A percentile compares a stretch with the other conserved stretches of the same genome.
Evolutionary conservation across 1,140 invertebrate genomes (phyloP).

Genomic region (Conus betulinus): DNA sequence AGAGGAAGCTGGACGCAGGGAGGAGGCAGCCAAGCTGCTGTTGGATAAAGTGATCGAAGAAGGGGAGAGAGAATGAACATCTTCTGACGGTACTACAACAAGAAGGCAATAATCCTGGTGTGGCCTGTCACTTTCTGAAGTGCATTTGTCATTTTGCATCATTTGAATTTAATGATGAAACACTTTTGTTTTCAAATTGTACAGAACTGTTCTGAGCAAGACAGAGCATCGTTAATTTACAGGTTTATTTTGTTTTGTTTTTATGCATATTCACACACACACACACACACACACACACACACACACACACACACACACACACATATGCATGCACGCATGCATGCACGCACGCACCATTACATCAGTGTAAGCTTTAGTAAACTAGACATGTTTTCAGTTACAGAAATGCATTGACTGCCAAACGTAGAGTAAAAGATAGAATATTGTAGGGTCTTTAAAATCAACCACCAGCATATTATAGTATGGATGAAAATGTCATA

Average conservation of each 20-base stretch:
- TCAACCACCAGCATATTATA: too few species aligned
- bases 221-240: neutral
- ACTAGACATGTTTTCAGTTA: neutral
- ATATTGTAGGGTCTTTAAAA: too few species aligned
- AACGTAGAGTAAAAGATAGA: neutral
- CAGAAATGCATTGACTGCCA: neutral
- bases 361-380: neutral
- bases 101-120: neutral
- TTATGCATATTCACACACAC: neutral
- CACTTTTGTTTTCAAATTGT: neutral
- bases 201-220: neutral
- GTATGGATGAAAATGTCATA: too few species aligned
- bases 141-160: too few species aligned
- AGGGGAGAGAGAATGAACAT: neutral
- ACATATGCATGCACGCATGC: neutral
- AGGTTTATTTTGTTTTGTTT: neutral
- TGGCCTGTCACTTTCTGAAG: neutral
- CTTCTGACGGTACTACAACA: neutral
- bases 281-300: neutral
- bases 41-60: neutral
- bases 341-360: neutral
- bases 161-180: neutral
- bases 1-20: neutral
- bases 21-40: neutral
- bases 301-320: neutral